Conservation (phyloP, 2,113 vertebrate genomes). For the Podocnemis expansa region DNA sequence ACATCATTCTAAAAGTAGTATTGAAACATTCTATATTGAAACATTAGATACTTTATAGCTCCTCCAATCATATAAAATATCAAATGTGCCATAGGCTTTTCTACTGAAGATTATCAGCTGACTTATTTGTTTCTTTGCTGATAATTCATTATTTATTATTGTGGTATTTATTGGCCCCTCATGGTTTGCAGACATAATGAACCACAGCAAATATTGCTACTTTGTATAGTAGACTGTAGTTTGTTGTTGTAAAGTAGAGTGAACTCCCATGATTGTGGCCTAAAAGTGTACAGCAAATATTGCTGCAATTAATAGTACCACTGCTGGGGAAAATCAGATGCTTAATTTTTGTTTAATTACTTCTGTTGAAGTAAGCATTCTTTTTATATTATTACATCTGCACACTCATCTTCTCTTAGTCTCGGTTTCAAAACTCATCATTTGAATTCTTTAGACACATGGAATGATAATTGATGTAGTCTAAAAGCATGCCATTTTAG, state of each 20-base stretch:
- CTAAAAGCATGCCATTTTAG: neutral
- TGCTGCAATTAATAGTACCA: accelerated
- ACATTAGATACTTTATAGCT: accelerated
- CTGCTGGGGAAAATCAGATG: accelerated
- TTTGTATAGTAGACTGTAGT: neutral
- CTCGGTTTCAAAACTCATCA: accelerated
- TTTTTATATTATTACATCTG: neutral
- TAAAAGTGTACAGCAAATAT: accelerated
- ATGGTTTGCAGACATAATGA: neutral
- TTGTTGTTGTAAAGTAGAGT: accelerated
- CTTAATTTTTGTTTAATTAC: neutral
- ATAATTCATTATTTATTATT: neutral
- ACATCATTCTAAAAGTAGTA: accelerated
- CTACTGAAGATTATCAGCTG: accelerated
- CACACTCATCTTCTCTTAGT: neutral
- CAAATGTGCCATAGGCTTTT: accelerated
- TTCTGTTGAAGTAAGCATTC: accelerated
- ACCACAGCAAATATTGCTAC: neutral
- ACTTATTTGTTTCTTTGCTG: neutral
- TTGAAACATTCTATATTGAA: too few relatives aligned
- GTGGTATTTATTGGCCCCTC: neutral
- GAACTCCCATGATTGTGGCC: accelerated
- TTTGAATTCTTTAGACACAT: neutral
- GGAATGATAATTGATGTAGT: accelerated
- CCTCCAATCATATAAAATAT: neutral